phyloP scores from a whole-genome alignment of 2,113 vertebrate genomes.

The Hiodon alosoides region DNA sequence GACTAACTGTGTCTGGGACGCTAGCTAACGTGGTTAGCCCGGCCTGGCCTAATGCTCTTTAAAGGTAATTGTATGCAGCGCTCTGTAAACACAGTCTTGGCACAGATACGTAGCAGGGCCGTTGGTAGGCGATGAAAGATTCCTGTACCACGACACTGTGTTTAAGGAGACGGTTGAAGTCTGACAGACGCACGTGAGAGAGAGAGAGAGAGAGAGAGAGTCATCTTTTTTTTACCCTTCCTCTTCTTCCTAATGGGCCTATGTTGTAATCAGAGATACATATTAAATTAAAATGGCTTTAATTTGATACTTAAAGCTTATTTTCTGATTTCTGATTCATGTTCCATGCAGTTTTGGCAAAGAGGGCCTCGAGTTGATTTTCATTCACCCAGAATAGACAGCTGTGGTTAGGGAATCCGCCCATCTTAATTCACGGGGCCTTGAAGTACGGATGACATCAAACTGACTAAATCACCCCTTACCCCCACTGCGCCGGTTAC shows the following conservation, averaged over 20 bases:
- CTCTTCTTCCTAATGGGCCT: not conserved
- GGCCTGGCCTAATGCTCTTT: not conserved
- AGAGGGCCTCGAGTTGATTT: slow-evolving; percentile 6
- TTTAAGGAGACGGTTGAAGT: not conserved
- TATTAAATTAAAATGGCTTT: slow-evolving; percentile 18
- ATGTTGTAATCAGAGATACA: slow-evolving; percentile 16
- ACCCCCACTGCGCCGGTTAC: slow-evolving; percentile 27
- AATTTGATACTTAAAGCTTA: slow-evolving; percentile 11
- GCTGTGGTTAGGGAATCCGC: slow-evolving; percentile 9
- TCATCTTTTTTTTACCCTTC: not conserved
- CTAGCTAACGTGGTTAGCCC: not conserved
- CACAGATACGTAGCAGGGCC: not conserved
- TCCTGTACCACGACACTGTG: slow-evolving; percentile 2
- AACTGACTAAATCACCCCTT: slow-evolving; percentile 38
- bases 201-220: slow-evolving; percentile 2
- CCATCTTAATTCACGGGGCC: slow-evolving; percentile 21
- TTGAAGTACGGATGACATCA: slow-evolving; percentile 32
- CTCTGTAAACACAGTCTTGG: slow-evolving; percentile 12
- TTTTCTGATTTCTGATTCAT: slow-evolving; percentile 16
- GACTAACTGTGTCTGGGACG: not conserved
- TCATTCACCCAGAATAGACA: slow-evolving; percentile 20
- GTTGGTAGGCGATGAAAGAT: not conserved
- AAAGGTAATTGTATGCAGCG: slow-evolving; percentile 9
- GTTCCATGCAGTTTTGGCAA: slow-evolving; percentile 12
- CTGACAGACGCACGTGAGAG: slow-evolving; percentile 4